Percentiles rank a stretch among this genome's conserved stretches.
Conservation (phyloP, 2,888 invertebrate species). For the Ecdyonurus torrentis region DNA sequence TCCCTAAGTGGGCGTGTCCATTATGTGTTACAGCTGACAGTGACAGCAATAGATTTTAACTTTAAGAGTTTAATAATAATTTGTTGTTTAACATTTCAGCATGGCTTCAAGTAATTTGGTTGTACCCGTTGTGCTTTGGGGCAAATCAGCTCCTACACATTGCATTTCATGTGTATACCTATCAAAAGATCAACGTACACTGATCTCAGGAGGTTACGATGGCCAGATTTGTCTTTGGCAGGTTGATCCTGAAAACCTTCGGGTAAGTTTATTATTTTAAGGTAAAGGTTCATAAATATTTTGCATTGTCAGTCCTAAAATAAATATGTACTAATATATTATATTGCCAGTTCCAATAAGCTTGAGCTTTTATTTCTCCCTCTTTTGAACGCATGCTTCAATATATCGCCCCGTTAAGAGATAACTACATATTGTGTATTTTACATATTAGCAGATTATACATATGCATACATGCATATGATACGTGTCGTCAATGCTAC, state of each 20-base stretch:
- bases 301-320: too few species aligned
- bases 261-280: slow-evolving; percentile 36
- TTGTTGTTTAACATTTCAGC: background rate
- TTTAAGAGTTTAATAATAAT: background rate
- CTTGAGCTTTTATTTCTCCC: too few species aligned
- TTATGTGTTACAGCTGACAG: background rate
- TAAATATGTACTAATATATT: too few species aligned
- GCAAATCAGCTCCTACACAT: slow-evolving; percentile 88
- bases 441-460: too few species aligned
- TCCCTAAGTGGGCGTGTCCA: background rate
- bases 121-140: slow-evolving; percentile 96
- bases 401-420: too few species aligned
- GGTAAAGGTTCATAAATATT: too few species aligned
- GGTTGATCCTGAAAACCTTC: slow-evolving; percentile 61
- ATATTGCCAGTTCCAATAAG: too few species aligned
- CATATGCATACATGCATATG: too few species aligned
- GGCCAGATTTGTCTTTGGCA: slow-evolving; percentile 97
- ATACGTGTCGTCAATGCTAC: too few species aligned
- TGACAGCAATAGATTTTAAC: background rate
- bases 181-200: slow-evolving; percentile 76
- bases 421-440: too few species aligned
- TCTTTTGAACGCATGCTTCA: too few species aligned
- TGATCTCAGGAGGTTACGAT: slow-evolving; percentile 95
- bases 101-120: slow-evolving; percentile 54
- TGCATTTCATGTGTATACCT: slow-evolving; percentile 88